Base-by-base conservation (phyloP, 2,888 invertebrate genomes). In the Ephialtes manifestator region DNA sequence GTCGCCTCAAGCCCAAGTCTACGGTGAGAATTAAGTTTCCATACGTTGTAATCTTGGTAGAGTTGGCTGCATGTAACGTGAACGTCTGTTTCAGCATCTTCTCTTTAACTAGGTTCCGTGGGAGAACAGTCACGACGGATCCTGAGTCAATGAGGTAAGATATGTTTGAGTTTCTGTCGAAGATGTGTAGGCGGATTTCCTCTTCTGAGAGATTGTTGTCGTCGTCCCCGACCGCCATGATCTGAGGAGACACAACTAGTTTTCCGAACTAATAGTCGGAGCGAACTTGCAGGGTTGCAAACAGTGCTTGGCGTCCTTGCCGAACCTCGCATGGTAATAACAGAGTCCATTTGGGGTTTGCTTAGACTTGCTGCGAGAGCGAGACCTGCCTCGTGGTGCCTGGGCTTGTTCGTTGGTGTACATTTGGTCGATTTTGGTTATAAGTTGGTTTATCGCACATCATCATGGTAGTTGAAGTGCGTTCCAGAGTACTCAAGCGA, bases 61-160 rank as follows among this genome's bases (percentile, higher is more conserved):
- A 53, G 39, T 85, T 87, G 0, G 83, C 87, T 67, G 86, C 85
- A 70, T 75, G 78, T 1, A 86, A 71, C 39, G 35, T 79, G 13
- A 72, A 68, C 0, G 67, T 11, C 24, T 83, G 77, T 51, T 0
- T 39, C 24, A 31, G 20, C 1, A 74, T 2, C 15, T n/a, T 24
- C 13, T 55, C 74, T 10, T 53, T 43, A 35, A 81, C 4, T 4
- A 55, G 11, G 18, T 10, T 65, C 1, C 74, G 70, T 4, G 84
- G 84, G 28, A 84, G 7, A 4, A 84, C 53, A 0, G 83, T 65
- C 2, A 81, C 74, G 15, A 80, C 67, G 86, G 75, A n/a, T 8
- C 86, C 81, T 10, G 83, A 76, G 43, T 86, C 81, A 7, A 81
- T 78, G 0, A 86, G 46, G 39, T 63, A 86, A 4, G 28, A 31